Evolutionary conservation across 1,140 invertebrate species (phyloP), one percentile per base, ranked within the genome.

Genomic region (Procambarus virginalis): DNA sequence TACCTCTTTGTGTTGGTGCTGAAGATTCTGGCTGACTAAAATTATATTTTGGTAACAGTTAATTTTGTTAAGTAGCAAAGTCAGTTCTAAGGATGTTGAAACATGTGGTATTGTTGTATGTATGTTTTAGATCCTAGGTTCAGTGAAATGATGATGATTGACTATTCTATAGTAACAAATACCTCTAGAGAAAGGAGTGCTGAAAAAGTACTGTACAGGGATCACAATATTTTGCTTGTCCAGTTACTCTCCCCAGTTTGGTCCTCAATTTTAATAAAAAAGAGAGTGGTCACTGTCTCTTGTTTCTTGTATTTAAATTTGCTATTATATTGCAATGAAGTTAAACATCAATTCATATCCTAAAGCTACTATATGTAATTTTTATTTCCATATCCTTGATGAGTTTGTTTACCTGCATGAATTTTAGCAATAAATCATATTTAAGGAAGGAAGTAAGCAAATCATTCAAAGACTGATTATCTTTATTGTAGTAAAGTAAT

Each of bases 1-100:
- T 81, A 70, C 64, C 45, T 81, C 20, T 73, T 80, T 55, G 78
- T 87, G 86, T 87, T 87, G 86, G 86, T 87, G 77, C 78, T 87
- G 86, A 80, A 80, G 77, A 78, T 80, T 68, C n/a, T 84, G 82
- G 64, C 49, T 84, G 45, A 48, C 45, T 73, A 84, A 84, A 46
- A 60, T 84, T 60, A 46, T 45, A 51, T 84, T 73, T 49, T 9
- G 51, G 73, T 60, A 46, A 73, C 22, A 48, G 14, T 14, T 22
- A 60, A 46, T 68, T 49, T n/a, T 46, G 34, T 12, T 22, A 12
- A 84, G 22, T 70, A 22, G 64, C 17, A 73, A 49, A 84, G 82
- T 84, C 49, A 73, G 68, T 68, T 48, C 64, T 73, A 49, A 84
- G 68, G 68, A 34, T 84, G 48, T 17, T 84, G 60, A 70, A 73